These are phyloP conservation scores for Molossus alvarezi DNA, from an alignment of 2,797 vertebrate species.

Conservation along the genomic window DNA sequence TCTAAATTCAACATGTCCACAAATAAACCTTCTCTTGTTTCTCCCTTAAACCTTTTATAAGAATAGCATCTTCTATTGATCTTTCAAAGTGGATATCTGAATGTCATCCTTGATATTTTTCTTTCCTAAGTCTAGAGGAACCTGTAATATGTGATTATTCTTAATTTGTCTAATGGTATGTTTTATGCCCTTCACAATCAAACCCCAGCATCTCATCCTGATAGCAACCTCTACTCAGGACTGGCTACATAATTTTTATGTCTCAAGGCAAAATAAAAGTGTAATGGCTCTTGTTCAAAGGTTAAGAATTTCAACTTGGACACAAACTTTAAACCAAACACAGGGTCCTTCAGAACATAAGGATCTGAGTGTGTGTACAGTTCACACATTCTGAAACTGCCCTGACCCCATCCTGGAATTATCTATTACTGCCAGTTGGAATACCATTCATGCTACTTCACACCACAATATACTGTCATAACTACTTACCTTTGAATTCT, in stretches of 20 bases:
- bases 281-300: neutral
- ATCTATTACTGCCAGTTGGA: neutral
- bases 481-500: neutral
- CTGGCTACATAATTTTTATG: neutral
- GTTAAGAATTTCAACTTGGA: slow-evolving; percentile 14
- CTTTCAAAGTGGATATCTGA: neutral
- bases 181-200: neutral
- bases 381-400: neutral
- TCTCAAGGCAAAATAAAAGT: neutral
- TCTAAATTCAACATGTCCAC: neutral
- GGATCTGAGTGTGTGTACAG: neutral
- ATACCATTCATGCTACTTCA: neutral
- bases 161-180: neutral
- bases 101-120: neutral
- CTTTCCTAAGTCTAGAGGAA: neutral
- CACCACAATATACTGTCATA: neutral
- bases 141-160: neutral
- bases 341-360: neutral
- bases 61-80: neutral
- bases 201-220: neutral
- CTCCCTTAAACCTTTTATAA: neutral
- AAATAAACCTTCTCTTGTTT: neutral
- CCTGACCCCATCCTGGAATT: neutral
- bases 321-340: neutral
- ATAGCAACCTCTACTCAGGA: neutral